phyloP scores from a whole-genome alignment of 2,888 invertebrate species.

The Xylophagus ater region DNA sequence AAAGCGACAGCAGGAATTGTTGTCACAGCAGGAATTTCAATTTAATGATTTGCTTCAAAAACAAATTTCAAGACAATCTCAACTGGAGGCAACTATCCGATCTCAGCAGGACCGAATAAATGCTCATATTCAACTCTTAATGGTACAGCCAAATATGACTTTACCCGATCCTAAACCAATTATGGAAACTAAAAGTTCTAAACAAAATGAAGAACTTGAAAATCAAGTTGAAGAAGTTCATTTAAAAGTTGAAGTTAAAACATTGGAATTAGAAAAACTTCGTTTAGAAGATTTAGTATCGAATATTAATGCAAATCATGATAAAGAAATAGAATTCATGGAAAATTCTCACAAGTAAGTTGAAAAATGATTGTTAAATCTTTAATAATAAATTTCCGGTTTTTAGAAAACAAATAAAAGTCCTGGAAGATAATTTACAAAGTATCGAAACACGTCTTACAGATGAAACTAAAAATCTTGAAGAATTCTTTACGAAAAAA shows the following conservation, averaged over 20 bases:
- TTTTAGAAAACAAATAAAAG: conserved; percentile 32
- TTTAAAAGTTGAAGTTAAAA: conserved; percentile 30
- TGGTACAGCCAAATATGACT: conserved; percentile 28
- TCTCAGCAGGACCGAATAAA: conserved; percentile 37
- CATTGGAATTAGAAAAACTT: conserved; percentile 33
- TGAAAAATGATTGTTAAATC: neutral
- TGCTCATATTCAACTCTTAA: conserved; percentile 33
- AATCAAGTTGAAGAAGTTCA: conserved; percentile 19
- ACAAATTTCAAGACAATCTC: conserved; percentile 33
- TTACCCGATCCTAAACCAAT: neutral
- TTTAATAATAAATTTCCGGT: neutral
- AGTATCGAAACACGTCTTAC: conserved; percentile 31
- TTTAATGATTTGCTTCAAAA: conserved; percentile 34
- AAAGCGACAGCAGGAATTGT: conserved; percentile 28
- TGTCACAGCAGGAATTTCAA: conserved; percentile 31
- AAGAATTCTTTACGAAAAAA: conserved; percentile 28
- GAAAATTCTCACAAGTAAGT: conserved; percentile 36
- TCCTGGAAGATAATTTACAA: conserved; percentile 30
- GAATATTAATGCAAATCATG: conserved; percentile 35
- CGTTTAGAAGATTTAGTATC: conserved; percentile 35
- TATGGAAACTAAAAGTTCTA: neutral
- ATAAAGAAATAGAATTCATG: conserved; percentile 37
- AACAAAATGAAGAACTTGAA: conserved; percentile 7
- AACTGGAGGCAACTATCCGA: conserved; percentile 34
- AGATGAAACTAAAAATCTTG: conserved; percentile 27